A percentile compares a stretch with the other conserved stretches of the same genome.
phyloP scores from a whole-genome alignment of 2,797 vertebrate genomes.

The Chloroceryle amazona region DNA sequence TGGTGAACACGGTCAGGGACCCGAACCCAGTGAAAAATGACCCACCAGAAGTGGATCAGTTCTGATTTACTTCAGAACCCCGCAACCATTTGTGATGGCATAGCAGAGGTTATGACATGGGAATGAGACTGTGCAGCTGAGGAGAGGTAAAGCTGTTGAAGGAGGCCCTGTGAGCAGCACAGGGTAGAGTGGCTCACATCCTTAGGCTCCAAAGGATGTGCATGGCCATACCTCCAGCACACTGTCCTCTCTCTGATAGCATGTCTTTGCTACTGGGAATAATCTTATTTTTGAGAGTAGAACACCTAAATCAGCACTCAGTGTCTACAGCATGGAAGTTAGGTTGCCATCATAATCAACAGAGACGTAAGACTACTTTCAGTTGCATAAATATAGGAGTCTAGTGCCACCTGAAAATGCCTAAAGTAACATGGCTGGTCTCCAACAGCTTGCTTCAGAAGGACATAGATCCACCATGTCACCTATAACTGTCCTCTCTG shows the following conservation, averaged over 20 bases:
- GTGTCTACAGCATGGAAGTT: neutral
- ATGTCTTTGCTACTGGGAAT: neutral
- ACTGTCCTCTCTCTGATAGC: neutral
- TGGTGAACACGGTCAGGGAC: neutral
- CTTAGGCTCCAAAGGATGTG: rapidly evolving
- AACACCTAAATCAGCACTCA: neutral
- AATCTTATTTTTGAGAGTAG: neutral
- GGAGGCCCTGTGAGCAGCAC: neutral
- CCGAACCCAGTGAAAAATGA: neutral
- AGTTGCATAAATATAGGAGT: neutral
- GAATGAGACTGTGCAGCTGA: neutral
- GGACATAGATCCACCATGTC: neutral
- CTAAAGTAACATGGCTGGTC: neutral
- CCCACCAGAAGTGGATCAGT: neutral
- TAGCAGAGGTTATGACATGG: neutral
- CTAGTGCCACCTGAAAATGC: neutral
- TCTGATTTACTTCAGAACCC: conserved; percentile 1
- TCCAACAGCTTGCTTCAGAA: neutral
- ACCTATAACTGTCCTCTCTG: neutral
- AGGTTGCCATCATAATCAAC: neutral
- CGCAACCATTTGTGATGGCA: neutral
- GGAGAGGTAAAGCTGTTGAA: neutral
- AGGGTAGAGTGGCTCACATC: rapidly evolving
- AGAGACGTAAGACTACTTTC: neutral
- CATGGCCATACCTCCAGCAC: rapidly evolving